These are phyloP conservation scores for Sciurus carolinensis DNA, from an alignment of 2,797 vertebrate genomes.

Conservation along the genomic window DNA sequence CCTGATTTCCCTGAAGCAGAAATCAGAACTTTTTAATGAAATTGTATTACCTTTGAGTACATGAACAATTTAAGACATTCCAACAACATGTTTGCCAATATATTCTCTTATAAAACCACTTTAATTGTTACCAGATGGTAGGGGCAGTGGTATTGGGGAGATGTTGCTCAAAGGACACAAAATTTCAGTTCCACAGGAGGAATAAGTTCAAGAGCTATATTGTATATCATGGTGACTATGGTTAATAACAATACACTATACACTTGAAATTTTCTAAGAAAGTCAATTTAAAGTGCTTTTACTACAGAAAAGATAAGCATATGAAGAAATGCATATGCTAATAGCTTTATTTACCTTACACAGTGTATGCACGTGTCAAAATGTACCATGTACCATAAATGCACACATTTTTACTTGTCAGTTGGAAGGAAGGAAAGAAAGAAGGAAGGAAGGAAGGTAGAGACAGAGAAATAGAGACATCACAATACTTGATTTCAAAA, in stretches of 20 bases:
- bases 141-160: neutral
- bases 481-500: no score
- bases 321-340: neutral
- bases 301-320: neutral
- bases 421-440: neutral
- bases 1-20: constrained; percentile 28
- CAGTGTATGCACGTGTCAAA: neutral
- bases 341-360: neutral
- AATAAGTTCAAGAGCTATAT: neutral
- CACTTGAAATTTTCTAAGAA: neutral
- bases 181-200: neutral
- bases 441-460: no score
- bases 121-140: neutral
- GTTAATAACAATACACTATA: neutral
- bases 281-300: neutral
- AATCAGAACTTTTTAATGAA: constrained; percentile 32
- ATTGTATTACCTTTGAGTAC: neutral
- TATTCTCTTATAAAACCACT: neutral
- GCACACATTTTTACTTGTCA: neutral
- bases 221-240: neutral
- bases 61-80: neutral
- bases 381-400: neutral
- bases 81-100: neutral
- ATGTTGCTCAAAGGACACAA: neutral
- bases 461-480: neutral